Base-by-base conservation (phyloP, 2,888 invertebrate genomes). In the Hyalella azteca region DNA sequence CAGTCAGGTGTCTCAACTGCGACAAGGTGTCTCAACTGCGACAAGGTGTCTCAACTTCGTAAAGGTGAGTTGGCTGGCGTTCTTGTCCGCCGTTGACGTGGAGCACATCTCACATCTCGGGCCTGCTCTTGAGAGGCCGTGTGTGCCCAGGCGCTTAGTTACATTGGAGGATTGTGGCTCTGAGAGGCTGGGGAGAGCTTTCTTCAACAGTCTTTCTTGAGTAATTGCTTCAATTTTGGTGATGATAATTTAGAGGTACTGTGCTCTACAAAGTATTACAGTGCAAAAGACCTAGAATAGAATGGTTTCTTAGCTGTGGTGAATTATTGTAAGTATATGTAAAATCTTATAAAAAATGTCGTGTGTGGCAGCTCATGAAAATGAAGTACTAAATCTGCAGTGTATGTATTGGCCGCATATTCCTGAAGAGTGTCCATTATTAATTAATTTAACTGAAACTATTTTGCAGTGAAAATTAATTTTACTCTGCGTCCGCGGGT, bases 11-110 rank as follows among this genome's bases (percentile, higher is more conserved):
- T 87, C 94, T 95, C 91, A 96, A 96, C 89, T 96, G 96, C 87
- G 96, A 96, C 88, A 96, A 89, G 86, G 86, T 87, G 79, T 82
- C 85, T 75, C n/a, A n/a, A 93, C 94, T 11, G 95, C 96, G 22
- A 94, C 96, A 78, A 96, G 97, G 88, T 95, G 93, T 87, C 94
- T 95, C 91, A 96, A 96, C 89, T 96, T 96, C 87, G 96, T 96
- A 88, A 96, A 89, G 86, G 86, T 87, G 79, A 83, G 85, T 45
- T 39, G 40, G 36, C 41, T 13, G 5, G 60, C 29, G 26, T 59
- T 36, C 32, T 39, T 54, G 73, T 22, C 22, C 9, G 32, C 40
- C 22, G 73, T 40, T 22, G 73, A 19, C 9, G 36, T 29, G 73
- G n/a, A 22, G 39, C 32, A 29, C 73, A 26, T 40, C 66, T 41